Conservation (phyloP, 2,113 vertebrate species). For the Speoplatyrhinus poulsoni region DNA sequence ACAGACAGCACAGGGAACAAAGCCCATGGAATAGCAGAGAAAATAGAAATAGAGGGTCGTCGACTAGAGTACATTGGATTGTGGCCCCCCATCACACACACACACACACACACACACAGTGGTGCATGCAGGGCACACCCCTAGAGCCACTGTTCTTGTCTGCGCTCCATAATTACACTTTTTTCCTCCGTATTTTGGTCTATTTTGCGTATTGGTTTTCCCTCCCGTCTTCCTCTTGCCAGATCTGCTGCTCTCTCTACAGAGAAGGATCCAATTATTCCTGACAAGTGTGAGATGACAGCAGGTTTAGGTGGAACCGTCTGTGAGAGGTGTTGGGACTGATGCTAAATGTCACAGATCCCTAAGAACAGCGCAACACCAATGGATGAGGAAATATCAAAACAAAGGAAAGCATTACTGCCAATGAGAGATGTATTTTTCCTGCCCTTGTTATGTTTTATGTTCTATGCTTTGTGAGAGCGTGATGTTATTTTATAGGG, state of each 20-base stretch:
- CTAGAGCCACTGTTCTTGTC: conserved; percentile 18
- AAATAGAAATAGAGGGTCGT: conserved; percentile 5
- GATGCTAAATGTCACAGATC: conserved; percentile 55
- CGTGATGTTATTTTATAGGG: conserved; percentile 15
- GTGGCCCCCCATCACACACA: background rate
- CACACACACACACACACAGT: conserved; percentile 10
- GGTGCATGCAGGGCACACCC: conserved; percentile 9
- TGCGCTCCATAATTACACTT: conserved; percentile 33
- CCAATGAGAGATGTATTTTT: conserved; percentile 24
- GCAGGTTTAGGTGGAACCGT: conserved; percentile 42
- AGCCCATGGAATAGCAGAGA: background rate
- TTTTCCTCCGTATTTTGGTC: conserved; percentile 21
- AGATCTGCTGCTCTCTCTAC: conserved; percentile 25
- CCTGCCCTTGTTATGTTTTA: background rate
- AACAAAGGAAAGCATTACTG: background rate
- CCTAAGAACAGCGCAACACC: conserved; percentile 59
- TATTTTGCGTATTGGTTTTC: background rate
- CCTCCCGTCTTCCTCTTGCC: background rate
- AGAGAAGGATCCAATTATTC: conserved; percentile 48
- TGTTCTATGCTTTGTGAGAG: conserved; percentile 2
- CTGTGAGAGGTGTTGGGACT: conserved; percentile 18
- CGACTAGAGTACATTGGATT: conserved; percentile 7
- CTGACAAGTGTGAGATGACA: conserved; percentile 37
- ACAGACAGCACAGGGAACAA: background rate
- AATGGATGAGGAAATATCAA: conserved; percentile 9